Evolutionary conservation across 2,888 invertebrate species (phyloP).

Genomic region (Chromoteleia sp.): DNA sequence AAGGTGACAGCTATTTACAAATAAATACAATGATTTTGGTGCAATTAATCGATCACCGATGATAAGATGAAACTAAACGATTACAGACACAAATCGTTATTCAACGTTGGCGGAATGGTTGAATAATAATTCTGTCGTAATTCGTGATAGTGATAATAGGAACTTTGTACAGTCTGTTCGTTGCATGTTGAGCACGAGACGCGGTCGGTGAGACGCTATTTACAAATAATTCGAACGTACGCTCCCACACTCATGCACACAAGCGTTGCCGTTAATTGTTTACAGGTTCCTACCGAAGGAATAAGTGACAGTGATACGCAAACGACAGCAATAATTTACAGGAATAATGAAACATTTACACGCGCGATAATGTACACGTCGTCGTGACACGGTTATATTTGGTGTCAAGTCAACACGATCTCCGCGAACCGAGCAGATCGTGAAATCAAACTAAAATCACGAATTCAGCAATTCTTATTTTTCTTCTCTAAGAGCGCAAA

Average conservation of each 20-base stretch:
- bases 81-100: conserved; percentile 46
- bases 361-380: conserved; percentile 50
- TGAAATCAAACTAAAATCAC: neutral
- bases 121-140: conserved; percentile 44
- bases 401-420: conserved; percentile 39
- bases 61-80: conserved; percentile 49
- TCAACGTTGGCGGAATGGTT: conserved; percentile 34
- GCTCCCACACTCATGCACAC: conserved; percentile 44
- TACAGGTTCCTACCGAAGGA: conserved; percentile 28
- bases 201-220: conserved; percentile 65
- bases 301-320: conserved; percentile 33
- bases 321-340: conserved; percentile 56
- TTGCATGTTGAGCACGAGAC: conserved; percentile 79
- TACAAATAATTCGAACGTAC: conserved; percentile 54
- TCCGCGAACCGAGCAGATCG: neutral
- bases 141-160: conserved; percentile 77
- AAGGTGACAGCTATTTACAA: conserved; percentile 76
- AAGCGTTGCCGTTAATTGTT: conserved; percentile 29
- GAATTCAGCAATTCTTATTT: conserved; percentile 18
- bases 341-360: conserved; percentile 60
- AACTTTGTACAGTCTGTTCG: conserved; percentile 84
- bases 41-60: conserved; percentile 64
- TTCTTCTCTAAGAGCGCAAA: conserved; percentile 27
- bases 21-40: conserved; percentile 81
- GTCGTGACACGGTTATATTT: conserved; percentile 45